A percentile compares a stretch with the other conserved stretches of the same genome.
Conservation (phyloP, 1,140 invertebrate genomes). For the Archivesica marissinica region DNA sequence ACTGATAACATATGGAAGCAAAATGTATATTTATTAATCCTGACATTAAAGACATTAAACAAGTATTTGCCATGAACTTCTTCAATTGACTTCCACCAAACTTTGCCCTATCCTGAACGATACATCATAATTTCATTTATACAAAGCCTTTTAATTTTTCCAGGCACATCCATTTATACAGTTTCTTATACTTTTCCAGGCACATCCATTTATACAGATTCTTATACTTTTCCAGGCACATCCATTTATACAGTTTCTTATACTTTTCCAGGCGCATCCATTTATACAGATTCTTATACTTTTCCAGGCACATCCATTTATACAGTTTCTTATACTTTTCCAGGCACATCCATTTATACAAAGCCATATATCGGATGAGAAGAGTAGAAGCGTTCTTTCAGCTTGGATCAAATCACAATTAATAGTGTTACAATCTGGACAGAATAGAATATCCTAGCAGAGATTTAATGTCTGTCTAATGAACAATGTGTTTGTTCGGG, state of each 20-base stretch:
- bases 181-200: too few species aligned
- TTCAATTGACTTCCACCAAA: neutral
- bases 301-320: neutral
- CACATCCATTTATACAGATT: too few species aligned
- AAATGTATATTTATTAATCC: neutral
- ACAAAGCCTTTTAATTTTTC: neutral
- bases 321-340: neutral
- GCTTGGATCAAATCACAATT: slow-evolving; percentile 38
- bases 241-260: neutral
- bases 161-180: too few species aligned
- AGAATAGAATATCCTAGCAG: neutral
- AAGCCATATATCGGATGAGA: slow-evolving; percentile 8
- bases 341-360: slow-evolving; percentile 44
- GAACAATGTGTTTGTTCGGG: too few species aligned
- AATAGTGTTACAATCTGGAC: neutral
- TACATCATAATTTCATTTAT: neutral
- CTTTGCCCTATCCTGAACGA: neutral
- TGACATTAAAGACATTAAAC: neutral
- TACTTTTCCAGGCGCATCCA: neutral
- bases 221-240: neutral
- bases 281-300: neutral
- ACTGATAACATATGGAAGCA: neutral
- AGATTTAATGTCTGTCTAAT: too few species aligned
- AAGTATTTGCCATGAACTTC: neutral
- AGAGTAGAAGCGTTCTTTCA: slow-evolving; percentile 22